Evolutionary conservation across 1,140 invertebrate species (phyloP).

Genomic region (Drosophila triauraria): DNA sequence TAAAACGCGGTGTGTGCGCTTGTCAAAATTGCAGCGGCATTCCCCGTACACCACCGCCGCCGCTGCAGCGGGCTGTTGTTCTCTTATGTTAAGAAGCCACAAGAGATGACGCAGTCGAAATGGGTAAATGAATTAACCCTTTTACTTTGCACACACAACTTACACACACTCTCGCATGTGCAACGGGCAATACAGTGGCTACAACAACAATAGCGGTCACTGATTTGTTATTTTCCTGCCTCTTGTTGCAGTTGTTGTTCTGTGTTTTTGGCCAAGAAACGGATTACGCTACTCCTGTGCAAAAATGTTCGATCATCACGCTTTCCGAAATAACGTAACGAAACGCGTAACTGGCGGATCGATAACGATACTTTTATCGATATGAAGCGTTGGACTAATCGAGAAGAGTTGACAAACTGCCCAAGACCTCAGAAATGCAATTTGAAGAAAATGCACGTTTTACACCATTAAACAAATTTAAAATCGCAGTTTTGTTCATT

Average conservation of each 20-base stretch:
- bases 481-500: not conserved
- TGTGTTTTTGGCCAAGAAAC: slow-evolving; percentile 35
- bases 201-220: slow-evolving; percentile 46
- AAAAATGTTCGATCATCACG: slow-evolving; percentile 18
- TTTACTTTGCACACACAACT: slow-evolving; percentile 70
- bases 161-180: slow-evolving; percentile 17
- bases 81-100: slow-evolving; percentile 60
- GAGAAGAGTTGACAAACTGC: no score
- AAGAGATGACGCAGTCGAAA: slow-evolving; percentile 78
- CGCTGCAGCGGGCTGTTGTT: not conserved
- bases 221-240: slow-evolving; percentile 61
- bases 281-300: slow-evolving; percentile 17
- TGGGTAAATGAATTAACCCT: slow-evolving; percentile 82
- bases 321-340: not conserved
- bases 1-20: slow-evolving; percentile 71
- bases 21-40: slow-evolving; percentile 75
- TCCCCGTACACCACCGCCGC: slow-evolving; percentile 9
- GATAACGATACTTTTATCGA: no score
- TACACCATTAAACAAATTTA: not conserved
- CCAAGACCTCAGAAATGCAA: no score
- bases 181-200: slow-evolving; percentile 39
- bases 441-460: no score
- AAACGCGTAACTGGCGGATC: no score
- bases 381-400: no score
- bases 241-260: slow-evolving; percentile 46